Conservation (phyloP, 2,113 vertebrate genomes). For the Hippocampus mohnikei region DNA sequence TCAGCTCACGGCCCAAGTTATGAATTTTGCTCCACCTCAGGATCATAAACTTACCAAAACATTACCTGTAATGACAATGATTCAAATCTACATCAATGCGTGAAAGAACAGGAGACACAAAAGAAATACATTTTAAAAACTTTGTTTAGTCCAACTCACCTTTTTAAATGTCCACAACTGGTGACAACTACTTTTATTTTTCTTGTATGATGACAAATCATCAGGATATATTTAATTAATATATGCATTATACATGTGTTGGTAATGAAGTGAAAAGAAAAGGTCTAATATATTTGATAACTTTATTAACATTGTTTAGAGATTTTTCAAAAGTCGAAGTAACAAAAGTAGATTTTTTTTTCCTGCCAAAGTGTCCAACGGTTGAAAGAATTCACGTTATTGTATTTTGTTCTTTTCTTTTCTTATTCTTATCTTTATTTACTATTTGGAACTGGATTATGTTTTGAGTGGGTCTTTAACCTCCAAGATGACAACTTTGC, state of each 20-base stretch:
- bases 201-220: conserved; percentile 61
- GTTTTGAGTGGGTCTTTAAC: conserved; percentile 43
- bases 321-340: conserved; percentile 46
- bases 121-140: not conserved
- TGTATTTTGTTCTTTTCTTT: conserved; percentile 26
- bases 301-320: conserved; percentile 44
- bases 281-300: conserved; percentile 77
- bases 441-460: conserved; percentile 43
- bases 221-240: conserved; percentile 81
- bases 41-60: no score
- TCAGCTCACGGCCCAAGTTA: not conserved
- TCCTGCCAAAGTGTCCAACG: conserved; percentile 66
- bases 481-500: conserved; percentile 20
- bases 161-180: conserved; percentile 50
- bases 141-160: conserved; percentile 20
- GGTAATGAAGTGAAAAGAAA: conserved; percentile 76
- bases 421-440: conserved; percentile 25
- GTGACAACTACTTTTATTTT: conserved; percentile 47
- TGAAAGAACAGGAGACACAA: not conserved
- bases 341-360: conserved; percentile 48
- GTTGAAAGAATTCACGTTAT: conserved; percentile 42
- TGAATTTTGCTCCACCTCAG: not conserved
- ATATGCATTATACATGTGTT: conserved; percentile 70
- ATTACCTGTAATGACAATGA: not conserved
- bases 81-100: not conserved